A percentile compares a stretch with the other conserved stretches of the same genome.
phyloP scores from a whole-genome alignment of 2,888 invertebrate species.

The Phalangium opilio region DNA sequence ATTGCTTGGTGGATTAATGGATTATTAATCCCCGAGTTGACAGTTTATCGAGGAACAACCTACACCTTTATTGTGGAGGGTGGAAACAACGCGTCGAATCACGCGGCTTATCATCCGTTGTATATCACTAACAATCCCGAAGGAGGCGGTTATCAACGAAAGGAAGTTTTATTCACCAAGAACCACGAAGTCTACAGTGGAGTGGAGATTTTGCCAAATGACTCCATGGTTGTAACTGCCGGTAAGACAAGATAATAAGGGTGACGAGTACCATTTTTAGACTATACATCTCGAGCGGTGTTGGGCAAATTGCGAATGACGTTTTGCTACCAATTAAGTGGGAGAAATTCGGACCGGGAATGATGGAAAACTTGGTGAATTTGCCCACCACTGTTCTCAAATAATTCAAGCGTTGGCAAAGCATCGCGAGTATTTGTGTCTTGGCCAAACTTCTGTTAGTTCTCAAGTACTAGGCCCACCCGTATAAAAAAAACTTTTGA shows the following conservation, averaged over 20 bases:
- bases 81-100: constrained; percentile 58
- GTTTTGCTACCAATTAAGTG: too few relatives aligned
- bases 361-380: too few relatives aligned
- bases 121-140: constrained; percentile 74
- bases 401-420: not conserved
- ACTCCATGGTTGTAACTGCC: constrained; percentile 62
- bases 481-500: not conserved
- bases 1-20: constrained; percentile 90
- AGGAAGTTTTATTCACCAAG: constrained; percentile 25
- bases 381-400: not conserved
- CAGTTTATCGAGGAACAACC: constrained; percentile 67
- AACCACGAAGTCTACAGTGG: constrained; percentile 65
- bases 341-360: too few relatives aligned
- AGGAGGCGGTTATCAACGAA: constrained; percentile 71
- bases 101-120: constrained; percentile 76
- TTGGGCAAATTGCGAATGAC: too few relatives aligned
- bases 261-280: too few relatives aligned
- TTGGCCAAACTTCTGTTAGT: too few relatives aligned
- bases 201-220: constrained; percentile 54
- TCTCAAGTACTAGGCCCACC: too few relatives aligned
- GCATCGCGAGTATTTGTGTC: too few relatives aligned
- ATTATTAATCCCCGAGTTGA: constrained; percentile 70
- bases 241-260: constrained; percentile 45
- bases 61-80: constrained; percentile 77
- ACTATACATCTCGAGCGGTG: too few relatives aligned